Base-by-base conservation (phyloP, 2,113 vertebrate species). In the Pelecanus crispus region DNA sequence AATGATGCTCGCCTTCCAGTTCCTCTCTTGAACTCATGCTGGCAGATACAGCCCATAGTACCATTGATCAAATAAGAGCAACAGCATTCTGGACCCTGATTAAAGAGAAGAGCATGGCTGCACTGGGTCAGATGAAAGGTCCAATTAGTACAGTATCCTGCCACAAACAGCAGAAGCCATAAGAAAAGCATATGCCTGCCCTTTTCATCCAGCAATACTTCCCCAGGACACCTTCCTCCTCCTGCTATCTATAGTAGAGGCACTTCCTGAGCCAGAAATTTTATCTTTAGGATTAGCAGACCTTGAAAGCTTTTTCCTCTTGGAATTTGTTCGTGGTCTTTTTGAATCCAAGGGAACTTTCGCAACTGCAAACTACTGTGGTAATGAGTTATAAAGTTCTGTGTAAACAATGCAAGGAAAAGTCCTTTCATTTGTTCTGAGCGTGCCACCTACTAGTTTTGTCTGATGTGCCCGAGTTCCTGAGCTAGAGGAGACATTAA, bases 281-380 rank as follows among this genome's bases (percentile, higher is more conserved):
- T 92, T 87, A 92, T 84, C 94, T 95, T 96, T 40, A 87, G 77
- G 55, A 91, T 78, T 91, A 95, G 66, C 72, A 96, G 86, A 95
- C 84, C 81, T 92, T 91, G 94, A 91, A 91, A n/a, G 73, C 44
- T 81, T 91, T 86, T 95, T 89, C 89, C 61, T 94, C 72, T 66
- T 47, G 1, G 0, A 36, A 78, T 81, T 45, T 56, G 59, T 53
- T 78, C 55, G 63, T 34, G 42, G 13, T 66, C 15, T 45, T 73
- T 90, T 40, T 52, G 40, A 91, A 94, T 50, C 28, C 45, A 80
- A 42, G 63, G 79, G 58, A 83, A 32, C 40, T 56, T 88, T 16
- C 29, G 66, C 42, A 86, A 82, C 58, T 88, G 49, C 44, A 77
- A 56, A 62, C 68, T 42, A 77, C 63, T 8, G 50, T 11, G 32